A percentile compares a stretch with the other conserved stretches of the same genome.
Conservation (phyloP, 2,888 invertebrate species). For the Drosophila prolongata region DNA sequence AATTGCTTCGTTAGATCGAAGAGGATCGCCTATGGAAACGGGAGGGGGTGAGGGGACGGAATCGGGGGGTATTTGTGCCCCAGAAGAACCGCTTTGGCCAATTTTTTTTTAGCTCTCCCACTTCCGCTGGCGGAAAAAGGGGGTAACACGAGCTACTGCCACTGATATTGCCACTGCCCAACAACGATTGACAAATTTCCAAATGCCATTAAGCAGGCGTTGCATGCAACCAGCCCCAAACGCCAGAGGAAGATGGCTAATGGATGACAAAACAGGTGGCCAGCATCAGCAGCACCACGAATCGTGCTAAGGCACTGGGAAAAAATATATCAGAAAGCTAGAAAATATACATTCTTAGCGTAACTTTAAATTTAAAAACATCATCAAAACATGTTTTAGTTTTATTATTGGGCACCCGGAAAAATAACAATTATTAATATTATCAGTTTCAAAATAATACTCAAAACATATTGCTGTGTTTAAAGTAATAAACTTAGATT, state of each 20-base stretch:
- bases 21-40: slow-evolving; percentile 15
- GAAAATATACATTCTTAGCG: too few relatives aligned
- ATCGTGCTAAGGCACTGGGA: slow-evolving; percentile 6
- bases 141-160: slow-evolving; percentile 22
- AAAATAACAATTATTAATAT: too few relatives aligned
- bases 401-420: too few relatives aligned
- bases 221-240: slow-evolving; percentile 64
- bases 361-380: too few relatives aligned
- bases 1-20: slow-evolving; percentile 77
- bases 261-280: slow-evolving; percentile 60
- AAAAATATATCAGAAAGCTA: neutral
- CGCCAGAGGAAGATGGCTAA: slow-evolving; percentile 38
- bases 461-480: too few relatives aligned
- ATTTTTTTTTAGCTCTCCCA: slow-evolving; percentile 60
- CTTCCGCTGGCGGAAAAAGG: slow-evolving; percentile 60
- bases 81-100: slow-evolving; percentile 63
- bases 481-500: too few relatives aligned
- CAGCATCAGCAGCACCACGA: slow-evolving; percentile 18
- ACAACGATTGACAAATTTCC: slow-evolving; percentile 77
- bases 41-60: neutral
- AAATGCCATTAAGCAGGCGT: slow-evolving; percentile 78
- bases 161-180: slow-evolving; percentile 40
- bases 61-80: slow-evolving; percentile 2
- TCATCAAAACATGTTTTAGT: too few relatives aligned
- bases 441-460: too few relatives aligned